Percentiles rank a stretch among this genome's conserved stretches.
Conservation (phyloP, 2,113 vertebrate genomes). For the Chloroceryle aenea region DNA sequence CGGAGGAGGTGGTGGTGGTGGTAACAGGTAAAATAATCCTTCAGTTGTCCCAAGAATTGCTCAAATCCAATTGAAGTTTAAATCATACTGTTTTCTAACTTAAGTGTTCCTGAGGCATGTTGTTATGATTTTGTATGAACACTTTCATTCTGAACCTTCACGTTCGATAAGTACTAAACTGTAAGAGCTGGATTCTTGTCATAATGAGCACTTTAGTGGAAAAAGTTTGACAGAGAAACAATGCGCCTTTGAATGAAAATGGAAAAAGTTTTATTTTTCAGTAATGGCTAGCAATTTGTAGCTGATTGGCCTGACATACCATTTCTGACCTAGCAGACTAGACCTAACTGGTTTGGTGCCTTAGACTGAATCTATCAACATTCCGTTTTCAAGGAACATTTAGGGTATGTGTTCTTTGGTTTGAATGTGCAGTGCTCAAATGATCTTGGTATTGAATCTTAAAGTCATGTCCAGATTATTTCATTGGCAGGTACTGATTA, state of each 20-base stretch:
- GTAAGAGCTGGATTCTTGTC: background rate
- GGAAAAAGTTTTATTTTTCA: constrained; percentile 23
- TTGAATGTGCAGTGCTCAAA: constrained; percentile 58
- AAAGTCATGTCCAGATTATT: constrained; percentile 74
- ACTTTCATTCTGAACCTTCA: background rate
- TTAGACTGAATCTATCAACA: constrained; percentile 54
- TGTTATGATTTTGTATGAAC: constrained; percentile 56
- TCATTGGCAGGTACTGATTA: constrained; percentile 68
- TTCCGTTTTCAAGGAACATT: constrained; percentile 75
- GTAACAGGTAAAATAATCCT: constrained; percentile 84
- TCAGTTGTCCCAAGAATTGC: constrained; percentile 73
- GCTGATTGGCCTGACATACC: constrained; percentile 24
- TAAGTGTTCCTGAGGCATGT: constrained; percentile 78
- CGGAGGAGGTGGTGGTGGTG: constrained; percentile 82
- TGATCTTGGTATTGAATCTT: constrained; percentile 44
- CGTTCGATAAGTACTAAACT: constrained; percentile 17
- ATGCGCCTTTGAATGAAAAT: constrained; percentile 19
- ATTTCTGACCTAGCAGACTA: constrained; percentile 24
- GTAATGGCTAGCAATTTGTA: background rate
- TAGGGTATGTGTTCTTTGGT: constrained; percentile 63
- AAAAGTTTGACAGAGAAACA: background rate
- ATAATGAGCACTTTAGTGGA: constrained; percentile 2
- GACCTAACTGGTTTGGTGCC: constrained; percentile 38
- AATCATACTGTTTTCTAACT: constrained; percentile 55
- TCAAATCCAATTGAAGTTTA: constrained; percentile 56